phyloP scores from a whole-genome alignment of 2,113 vertebrate genomes.

The Macrotis lagotis region DNA sequence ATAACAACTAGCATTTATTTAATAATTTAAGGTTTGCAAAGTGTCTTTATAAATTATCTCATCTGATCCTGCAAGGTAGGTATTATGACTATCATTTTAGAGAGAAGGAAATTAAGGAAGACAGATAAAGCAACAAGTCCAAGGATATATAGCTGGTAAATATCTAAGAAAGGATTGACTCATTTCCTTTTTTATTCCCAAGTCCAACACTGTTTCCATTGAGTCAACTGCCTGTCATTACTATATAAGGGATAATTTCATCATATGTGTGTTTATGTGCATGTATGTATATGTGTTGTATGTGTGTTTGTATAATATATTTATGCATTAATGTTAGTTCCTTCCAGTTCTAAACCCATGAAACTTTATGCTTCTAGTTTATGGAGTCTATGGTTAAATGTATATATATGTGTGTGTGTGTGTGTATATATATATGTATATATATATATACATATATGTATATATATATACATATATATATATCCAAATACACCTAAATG shows the following conservation, averaged over 20 bases:
- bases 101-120: background rate
- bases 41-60: background rate
- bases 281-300: too few species aligned
- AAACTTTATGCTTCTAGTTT: too few species aligned
- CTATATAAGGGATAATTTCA: background rate
- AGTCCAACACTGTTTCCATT: background rate
- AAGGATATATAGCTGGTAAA: background rate
- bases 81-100: background rate
- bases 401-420: too few species aligned
- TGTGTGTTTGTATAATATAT: too few species aligned
- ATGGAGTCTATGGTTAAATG: too few species aligned
- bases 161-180: background rate
- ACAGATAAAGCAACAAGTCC: background rate
- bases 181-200: background rate
- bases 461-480: too few species aligned
- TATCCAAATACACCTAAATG: too few species aligned
- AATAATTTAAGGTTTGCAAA: background rate
- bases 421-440: too few species aligned
- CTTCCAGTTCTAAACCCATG: too few species aligned
- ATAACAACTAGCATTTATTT: background rate
- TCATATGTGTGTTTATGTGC: too few species aligned
- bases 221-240: background rate
- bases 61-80: background rate
- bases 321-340: too few species aligned
- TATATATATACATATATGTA: too few species aligned